These are phyloP conservation scores for Platyscapa corneri DNA, from an alignment of 1,140 invertebrate species.

Conservation along the genomic window DNA sequence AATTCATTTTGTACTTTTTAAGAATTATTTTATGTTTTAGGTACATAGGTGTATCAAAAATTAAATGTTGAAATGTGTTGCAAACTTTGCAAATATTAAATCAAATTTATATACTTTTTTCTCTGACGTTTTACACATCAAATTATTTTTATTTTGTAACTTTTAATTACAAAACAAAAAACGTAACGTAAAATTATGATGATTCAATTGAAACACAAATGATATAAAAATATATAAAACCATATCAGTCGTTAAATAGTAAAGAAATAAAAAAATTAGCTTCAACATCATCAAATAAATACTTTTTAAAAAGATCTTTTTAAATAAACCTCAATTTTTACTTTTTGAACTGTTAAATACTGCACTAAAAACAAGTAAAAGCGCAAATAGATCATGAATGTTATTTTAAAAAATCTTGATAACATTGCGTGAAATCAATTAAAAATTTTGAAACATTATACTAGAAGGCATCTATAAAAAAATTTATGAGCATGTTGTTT, in stretches of 20 bases:
- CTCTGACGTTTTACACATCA: background rate
- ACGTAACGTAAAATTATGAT: background rate
- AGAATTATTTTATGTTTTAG: background rate
- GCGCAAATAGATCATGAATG: conserved; percentile 34
- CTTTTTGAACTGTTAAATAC: conserved; percentile 48
- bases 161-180: background rate
- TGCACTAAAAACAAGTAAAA: conserved; percentile 42
- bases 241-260: conserved; percentile 42
- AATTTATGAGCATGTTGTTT: background rate
- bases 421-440: conserved; percentile 25
- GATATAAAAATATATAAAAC: background rate
- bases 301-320: background rate
- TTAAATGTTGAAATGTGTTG: no score
- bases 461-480: background rate
- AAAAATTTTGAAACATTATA: background rate
- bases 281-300: conserved; percentile 14
- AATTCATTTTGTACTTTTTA: conserved; percentile 13
- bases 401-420: conserved; percentile 35
- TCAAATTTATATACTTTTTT: background rate
- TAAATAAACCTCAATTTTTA: conserved; percentile 44
- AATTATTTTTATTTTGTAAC: background rate
- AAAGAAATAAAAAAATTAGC: conserved; percentile 17
- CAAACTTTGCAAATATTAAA: background rate
- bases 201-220: background rate
- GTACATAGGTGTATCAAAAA: background rate